Conservation (phyloP, 2,888 invertebrate species). For the Nebria brevicollis region DNA sequence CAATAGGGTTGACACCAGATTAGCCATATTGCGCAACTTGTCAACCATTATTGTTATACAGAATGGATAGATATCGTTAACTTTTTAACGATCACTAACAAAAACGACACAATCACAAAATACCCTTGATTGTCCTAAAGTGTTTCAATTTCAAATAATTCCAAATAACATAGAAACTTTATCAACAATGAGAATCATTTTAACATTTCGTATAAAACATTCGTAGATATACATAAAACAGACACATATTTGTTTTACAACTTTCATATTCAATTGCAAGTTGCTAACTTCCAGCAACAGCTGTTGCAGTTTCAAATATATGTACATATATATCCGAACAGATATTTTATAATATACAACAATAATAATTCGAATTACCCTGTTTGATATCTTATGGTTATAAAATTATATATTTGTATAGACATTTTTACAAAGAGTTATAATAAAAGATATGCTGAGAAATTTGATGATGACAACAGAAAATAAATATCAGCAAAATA, state of each 20-base stretch:
- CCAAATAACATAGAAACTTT: not conserved
- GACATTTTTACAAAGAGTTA: not conserved
- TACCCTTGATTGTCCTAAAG: not conserved
- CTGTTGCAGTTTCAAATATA: not conserved
- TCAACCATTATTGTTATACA: no score
- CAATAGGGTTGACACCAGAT: no score
- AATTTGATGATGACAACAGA: not conserved
- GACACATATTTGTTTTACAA: not conserved
- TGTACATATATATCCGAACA: not conserved
- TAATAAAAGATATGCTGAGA: not conserved
- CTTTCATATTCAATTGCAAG: not conserved
- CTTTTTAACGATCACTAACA: not conserved
- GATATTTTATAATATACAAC: not conserved
- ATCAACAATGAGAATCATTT: not conserved
- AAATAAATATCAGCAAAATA: not conserved
- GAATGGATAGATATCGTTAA: no score
- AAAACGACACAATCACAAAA: not conserved
- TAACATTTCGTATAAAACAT: not conserved
- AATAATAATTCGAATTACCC: not conserved
- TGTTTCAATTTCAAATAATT: not conserved
- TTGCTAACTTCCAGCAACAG: not conserved
- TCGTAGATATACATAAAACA: not conserved
- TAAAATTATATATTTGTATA: not conserved
- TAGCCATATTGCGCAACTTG: no score
- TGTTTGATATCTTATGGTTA: not conserved